Evolutionary conservation across 2,888 invertebrate species (phyloP), one percentile per base, ranked within the genome.

Genomic region (Uropetala carovei): DNA sequence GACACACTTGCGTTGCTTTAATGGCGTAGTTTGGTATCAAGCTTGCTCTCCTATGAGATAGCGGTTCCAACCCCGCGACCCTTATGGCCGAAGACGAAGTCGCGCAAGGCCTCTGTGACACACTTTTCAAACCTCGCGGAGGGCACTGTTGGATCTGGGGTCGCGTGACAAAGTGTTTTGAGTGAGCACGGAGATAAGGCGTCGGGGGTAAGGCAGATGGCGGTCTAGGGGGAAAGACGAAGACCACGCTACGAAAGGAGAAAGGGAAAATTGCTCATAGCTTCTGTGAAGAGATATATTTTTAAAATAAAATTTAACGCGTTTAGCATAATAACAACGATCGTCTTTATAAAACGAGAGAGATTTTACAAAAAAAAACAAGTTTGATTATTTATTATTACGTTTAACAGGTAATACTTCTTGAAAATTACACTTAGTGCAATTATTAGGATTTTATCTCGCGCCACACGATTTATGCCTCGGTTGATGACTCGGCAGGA

Each of bases 71-170:
- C n/a, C 4, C 43, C 43, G 43, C 43, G 43, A 43, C 43, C 43
- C 43, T n/a, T 1, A 43, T 43, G 43, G 43, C 43, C 13, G 59
- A 16, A 58, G 89, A 43, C 30, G 89, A 64, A 43, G 56, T 57
- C 43, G 57, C 56, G 89, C 89, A 68, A 64, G 64, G 89, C 30
- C 43, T 64, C 58, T 13, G 60, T 89, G 89, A 89, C 89, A 89
- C 89, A 89, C 64, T 64, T 89, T 57, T 64, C 64, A 60, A 68
- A 30, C 89, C 43, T 64, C n/a, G 89, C 60, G 43, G 89, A 56
- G 30, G 58, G n/a, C 86, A 27, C 13, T 14, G n/a, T 27, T 18
- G 75, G 85, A 85, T 85, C 58, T 85, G 58, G 58, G 27, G 9
- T 89, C 59, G 64, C 89, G 89, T 89, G 89, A 68, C 64, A 68